These are phyloP conservation scores for Dendrocopos noguchii DNA, from an alignment of 2,113 vertebrate genomes.

Conservation along the genomic window DNA sequence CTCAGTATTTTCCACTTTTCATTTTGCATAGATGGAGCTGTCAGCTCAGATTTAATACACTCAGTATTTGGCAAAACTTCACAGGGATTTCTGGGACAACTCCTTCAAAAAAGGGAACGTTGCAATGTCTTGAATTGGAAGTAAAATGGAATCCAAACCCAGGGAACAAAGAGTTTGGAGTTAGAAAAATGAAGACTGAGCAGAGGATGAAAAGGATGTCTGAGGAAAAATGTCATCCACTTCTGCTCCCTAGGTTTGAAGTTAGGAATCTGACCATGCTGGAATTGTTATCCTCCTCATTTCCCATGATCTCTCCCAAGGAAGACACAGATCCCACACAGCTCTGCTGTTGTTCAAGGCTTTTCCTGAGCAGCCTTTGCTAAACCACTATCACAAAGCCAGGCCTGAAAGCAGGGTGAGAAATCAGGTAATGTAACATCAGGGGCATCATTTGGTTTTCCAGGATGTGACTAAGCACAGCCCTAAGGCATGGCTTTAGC, in stretches of 20 bases:
- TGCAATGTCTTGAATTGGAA: neutral
- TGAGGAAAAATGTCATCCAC: neutral
- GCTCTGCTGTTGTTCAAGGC: neutral
- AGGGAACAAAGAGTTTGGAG: neutral
- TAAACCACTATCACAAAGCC: neutral
- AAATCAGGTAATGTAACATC: neutral
- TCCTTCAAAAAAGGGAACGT: neutral
- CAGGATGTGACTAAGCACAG: neutral
- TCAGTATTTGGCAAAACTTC: neutral
- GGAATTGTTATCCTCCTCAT: neutral
- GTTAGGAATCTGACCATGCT: neutral
- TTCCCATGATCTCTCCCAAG: neutral
- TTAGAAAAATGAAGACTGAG: neutral
- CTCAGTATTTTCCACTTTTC: neutral
- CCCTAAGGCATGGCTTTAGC: accelerated
- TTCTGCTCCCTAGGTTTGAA: neutral
- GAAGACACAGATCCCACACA: neutral
- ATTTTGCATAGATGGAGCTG: neutral
- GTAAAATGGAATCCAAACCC: neutral
- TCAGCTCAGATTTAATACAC: constrained; percentile 3
- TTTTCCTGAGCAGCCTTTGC: neutral
- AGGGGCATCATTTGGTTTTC: neutral
- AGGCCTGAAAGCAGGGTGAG: neutral
- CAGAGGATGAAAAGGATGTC: neutral
- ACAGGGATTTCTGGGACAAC: neutral